Evolutionary conservation across 2,113 vertebrate genomes (phyloP).

Genomic region (Xiphophorus hellerii): DNA sequence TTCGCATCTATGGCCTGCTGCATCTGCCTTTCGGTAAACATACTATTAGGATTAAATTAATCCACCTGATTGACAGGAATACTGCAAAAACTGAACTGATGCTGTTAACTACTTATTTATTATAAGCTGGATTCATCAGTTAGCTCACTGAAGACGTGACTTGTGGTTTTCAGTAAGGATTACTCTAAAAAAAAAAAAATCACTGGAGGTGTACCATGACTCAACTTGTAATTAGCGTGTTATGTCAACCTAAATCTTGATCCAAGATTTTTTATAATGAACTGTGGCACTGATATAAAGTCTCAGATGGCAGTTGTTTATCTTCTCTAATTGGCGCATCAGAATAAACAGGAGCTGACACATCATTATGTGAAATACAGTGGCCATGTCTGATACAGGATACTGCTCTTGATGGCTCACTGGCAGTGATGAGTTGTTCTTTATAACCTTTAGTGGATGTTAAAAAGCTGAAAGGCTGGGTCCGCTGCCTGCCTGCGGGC

Average conservation of each 20-base stretch:
- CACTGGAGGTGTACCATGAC: background rate
- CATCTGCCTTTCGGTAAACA: background rate
- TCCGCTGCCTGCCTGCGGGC: slow-evolving; percentile 33
- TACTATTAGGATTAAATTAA: no score
- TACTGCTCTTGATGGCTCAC: background rate
- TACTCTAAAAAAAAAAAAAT: background rate
- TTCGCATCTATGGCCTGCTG: background rate
- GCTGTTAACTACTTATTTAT: no score
- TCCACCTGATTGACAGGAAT: no score
- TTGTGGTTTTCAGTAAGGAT: background rate
- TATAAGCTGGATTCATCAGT: background rate
- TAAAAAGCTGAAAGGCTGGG: slow-evolving; percentile 21
- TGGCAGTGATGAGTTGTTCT: slow-evolving; percentile 5
- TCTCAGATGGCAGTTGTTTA: background rate
- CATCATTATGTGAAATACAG: slow-evolving; percentile 4
- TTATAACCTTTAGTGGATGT: slow-evolving; percentile 27
- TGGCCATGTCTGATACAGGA: background rate
- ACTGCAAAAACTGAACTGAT: no score
- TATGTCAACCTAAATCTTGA: background rate
- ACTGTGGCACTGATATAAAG: background rate
- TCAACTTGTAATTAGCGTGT: background rate
- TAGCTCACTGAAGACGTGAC: background rate
- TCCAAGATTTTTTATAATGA: background rate
- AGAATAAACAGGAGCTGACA: slow-evolving; percentile 15
- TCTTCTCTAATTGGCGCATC: slow-evolving; percentile 8